Evolutionary conservation across 2,113 vertebrate species (phyloP).

Genomic region (Anoplopoma fimbria): DNA sequence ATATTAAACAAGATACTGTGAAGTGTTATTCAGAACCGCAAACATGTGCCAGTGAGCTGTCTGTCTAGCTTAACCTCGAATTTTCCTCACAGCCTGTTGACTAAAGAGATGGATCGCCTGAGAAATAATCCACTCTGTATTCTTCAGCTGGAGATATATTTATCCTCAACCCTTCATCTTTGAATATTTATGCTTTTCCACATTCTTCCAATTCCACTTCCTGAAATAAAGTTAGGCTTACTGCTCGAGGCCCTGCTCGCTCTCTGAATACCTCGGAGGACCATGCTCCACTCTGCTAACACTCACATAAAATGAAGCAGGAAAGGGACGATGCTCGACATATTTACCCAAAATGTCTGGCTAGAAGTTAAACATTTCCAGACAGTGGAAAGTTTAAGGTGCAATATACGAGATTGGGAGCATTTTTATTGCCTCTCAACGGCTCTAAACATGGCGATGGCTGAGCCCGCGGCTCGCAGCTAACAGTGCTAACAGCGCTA

Average conservation of each 20-base stretch:
- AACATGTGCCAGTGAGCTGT: slow-evolving; percentile 41
- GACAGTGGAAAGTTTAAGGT: slow-evolving; percentile 15
- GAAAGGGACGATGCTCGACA: neutral
- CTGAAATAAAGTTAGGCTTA: slow-evolving; percentile 65
- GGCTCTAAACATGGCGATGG: neutral
- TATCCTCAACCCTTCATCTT: slow-evolving; percentile 55
- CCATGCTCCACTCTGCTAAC: slow-evolving; percentile 38
- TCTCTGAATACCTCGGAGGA: slow-evolving; percentile 42
- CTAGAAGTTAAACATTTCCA: neutral
- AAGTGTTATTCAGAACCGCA: slow-evolving; percentile 43
- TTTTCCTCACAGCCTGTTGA: slow-evolving; percentile 36
- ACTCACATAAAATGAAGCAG: slow-evolving; percentile 21
- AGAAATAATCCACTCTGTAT: slow-evolving; percentile 44
- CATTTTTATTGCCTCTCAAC: neutral
- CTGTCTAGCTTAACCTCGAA: slow-evolving; percentile 41
- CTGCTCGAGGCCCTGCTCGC: slow-evolving; percentile 30
- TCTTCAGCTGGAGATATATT: slow-evolving; percentile 46
- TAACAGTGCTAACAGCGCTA: no score
- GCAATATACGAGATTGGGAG: neutral
- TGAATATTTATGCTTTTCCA: slow-evolving; percentile 69
- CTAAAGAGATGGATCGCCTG: slow-evolving; percentile 22
- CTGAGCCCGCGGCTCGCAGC: no score
- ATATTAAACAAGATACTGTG: slow-evolving; percentile 13
- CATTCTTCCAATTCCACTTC: slow-evolving; percentile 68
- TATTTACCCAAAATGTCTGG: slow-evolving; percentile 1